Evolutionary conservation across 2,888 invertebrate genomes (phyloP), one percentile per base, ranked within the genome.

Genomic region (Agriopis leucophaearia): DNA sequence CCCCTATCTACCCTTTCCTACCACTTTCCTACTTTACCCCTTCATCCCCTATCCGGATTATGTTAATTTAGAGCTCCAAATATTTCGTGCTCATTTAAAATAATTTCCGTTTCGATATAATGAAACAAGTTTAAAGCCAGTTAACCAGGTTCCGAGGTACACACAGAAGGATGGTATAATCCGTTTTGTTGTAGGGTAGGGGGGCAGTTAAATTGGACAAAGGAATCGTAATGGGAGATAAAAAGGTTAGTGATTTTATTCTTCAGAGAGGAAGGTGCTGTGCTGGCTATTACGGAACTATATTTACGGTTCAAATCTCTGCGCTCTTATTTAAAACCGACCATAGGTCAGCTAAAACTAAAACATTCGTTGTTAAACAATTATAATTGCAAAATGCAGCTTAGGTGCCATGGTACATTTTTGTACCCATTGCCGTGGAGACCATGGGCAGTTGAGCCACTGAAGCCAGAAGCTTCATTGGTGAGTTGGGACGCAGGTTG

Each of bases 11-110:
- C 71, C 66, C 69, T 58, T 42, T 6, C 18, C 56, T 60, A 69
- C 69, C 69, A 54, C 52, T 54, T 54, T 27, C 18, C 55, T 54
- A 40, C 52, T 16, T 40, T 54, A 40, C 54, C 40, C 69, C 66
- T 66, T 66, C 69, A 66, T 78, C 55, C 55, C 66, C 66, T 66
- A 71, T 70, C 69, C 79, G 88, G 91, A 89, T 91, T 91, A 92
- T 89, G 88, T 80, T 89, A 89, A 91, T 91, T 85, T 79, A 75
- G 74, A 82, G 84, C 69, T 74, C 82, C 82, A 86, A 89, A 90
- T 89, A 88, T 89, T 90, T 88, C 81, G 82, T 79, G 84, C 83
- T 83, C 88, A 83, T 90, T 89, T 84, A 84, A 87, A 90, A 90
- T 88, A 87, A 91, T 91, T 88, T 88, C 75, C 75, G 74, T 71